Conservation (phyloP, 2,113 vertebrate genomes). For the Brevimyrus niger region DNA sequence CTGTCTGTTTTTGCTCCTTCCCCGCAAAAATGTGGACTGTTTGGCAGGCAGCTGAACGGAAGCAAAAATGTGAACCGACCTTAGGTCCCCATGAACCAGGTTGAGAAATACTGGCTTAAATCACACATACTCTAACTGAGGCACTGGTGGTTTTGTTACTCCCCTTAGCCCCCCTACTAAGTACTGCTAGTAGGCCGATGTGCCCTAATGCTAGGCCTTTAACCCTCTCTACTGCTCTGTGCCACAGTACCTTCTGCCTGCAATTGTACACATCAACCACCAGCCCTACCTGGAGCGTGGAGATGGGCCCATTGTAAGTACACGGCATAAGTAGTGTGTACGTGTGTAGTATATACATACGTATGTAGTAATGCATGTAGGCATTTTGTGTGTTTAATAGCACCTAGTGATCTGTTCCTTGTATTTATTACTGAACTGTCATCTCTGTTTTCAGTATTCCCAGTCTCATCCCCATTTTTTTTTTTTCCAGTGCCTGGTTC, state of each 20-base stretch:
- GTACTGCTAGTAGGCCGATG: neutral
- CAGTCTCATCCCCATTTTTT: neutral
- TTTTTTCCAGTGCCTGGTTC: slow-evolving; percentile 75
- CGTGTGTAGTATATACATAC: neutral
- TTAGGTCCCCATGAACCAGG: neutral
- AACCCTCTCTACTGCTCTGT: slow-evolving; percentile 20
- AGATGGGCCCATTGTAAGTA: slow-evolving; percentile 93
- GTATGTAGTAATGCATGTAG: neutral
- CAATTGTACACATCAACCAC: slow-evolving; percentile 97
- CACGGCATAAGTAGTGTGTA: neutral
- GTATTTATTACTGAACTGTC: neutral
- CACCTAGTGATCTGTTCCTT: neutral
- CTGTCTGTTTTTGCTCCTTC: neutral
- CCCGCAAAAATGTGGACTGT: neutral
- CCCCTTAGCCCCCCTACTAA: neutral
- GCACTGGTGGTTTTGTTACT: neutral
- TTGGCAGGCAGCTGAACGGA: neutral
- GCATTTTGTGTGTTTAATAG: neutral
- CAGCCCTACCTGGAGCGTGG: slow-evolving; percentile 96
- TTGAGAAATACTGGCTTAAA: neutral
- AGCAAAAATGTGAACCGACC: neutral
- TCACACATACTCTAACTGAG: neutral
- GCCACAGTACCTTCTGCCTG: slow-evolving; percentile 85
- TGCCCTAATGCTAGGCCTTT: neutral
- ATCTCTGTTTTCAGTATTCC: neutral